Percentiles rank a stretch among this genome's conserved stretches.
Conservation (phyloP, 2,888 invertebrate genomes). For the Sesia apiformis region DNA sequence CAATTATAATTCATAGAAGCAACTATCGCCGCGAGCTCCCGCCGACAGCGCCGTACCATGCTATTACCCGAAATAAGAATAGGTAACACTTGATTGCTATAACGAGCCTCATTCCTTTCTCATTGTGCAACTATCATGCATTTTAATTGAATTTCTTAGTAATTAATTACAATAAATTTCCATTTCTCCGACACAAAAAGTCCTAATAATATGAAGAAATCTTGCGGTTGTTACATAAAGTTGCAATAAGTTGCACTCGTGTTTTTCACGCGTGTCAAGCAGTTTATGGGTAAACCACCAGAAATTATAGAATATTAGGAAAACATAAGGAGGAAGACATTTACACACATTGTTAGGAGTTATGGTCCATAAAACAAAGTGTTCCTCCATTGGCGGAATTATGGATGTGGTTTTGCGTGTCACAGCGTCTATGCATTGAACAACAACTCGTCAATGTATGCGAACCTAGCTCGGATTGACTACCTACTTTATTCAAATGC, state of each 20-base stretch:
- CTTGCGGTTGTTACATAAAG: too few species aligned
- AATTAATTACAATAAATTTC: too few species aligned
- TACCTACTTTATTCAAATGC: too few species aligned
- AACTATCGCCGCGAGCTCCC: slow-evolving; percentile 34
- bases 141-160: too few species aligned
- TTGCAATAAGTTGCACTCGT: too few species aligned
- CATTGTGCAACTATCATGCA: slow-evolving; percentile 13
- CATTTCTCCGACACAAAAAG: too few species aligned
- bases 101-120: slow-evolving; percentile 22
- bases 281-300: neutral
- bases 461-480: too few species aligned
- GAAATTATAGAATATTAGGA: slow-evolving; percentile 3
- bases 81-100: slow-evolving; percentile 25
- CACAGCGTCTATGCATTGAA: neutral
- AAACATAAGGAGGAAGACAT: slow-evolving; percentile 22
- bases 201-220: too few species aligned
- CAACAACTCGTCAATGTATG: too few species aligned
- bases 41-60: slow-evolving; percentile 27
- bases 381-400: slow-evolving; percentile 17
- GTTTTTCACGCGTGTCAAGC: too few species aligned
- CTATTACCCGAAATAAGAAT: slow-evolving; percentile 38
- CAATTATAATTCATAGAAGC: slow-evolving; percentile 14
- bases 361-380: slow-evolving; percentile 35
- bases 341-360: slow-evolving; percentile 25
- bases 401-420: slow-evolving; percentile 7